A percentile compares a stretch with the other conserved stretches of the same genome.
These are phyloP conservation scores for Dermolepida albohirtum DNA, from an alignment of 2,888 invertebrate genomes.

Conservation along the genomic window DNA sequence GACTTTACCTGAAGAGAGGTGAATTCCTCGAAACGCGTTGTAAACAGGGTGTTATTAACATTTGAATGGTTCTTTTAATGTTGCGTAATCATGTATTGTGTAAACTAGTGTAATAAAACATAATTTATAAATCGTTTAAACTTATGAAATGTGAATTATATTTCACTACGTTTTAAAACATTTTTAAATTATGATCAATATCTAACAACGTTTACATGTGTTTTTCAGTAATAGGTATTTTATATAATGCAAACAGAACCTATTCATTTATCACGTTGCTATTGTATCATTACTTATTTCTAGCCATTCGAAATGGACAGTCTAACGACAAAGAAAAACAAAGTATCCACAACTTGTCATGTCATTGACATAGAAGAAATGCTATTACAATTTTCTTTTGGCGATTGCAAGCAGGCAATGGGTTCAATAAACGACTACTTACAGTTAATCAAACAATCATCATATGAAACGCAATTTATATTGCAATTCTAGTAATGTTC, in stretches of 20 bases:
- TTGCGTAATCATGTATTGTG: too few species aligned
- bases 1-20: too few species aligned
- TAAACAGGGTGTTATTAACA: too few species aligned
- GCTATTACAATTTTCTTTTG: conserved; percentile 29
- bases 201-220: background rate
- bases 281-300: background rate
- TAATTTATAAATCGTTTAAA: too few species aligned
- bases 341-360: conserved; percentile 17
- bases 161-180: background rate
- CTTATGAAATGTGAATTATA: background rate
- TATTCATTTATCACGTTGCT: background rate
- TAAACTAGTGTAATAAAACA: too few species aligned
- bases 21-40: too few species aligned
- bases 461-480: conserved; percentile 13
- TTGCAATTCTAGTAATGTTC: conserved; percentile 27
- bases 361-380: conserved; percentile 10
- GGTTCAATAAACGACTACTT: conserved; percentile 28
- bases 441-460: conserved; percentile 29
- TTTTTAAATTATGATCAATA: background rate
- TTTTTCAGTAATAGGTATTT: background rate
- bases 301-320: background rate
- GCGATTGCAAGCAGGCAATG: conserved; percentile 18
- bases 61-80: too few species aligned
- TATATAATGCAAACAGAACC: background rate
- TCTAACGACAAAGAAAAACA: background rate